phyloP scores from a whole-genome alignment of 2,888 invertebrate genomes.

The Galerucella nymphaeae region DNA sequence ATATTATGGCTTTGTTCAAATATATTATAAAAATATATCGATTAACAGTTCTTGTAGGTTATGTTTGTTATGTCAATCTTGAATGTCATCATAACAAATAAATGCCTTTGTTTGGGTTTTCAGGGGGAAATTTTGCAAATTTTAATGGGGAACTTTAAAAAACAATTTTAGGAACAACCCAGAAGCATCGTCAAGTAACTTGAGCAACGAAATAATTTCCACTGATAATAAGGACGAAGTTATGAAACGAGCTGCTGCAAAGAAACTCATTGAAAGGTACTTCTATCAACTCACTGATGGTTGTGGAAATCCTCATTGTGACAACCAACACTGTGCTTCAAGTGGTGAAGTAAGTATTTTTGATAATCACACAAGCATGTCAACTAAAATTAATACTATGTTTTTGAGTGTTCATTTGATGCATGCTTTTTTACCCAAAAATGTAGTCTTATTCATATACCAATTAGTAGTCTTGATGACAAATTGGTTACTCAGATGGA shows the following conservation, averaged over 20 bases:
- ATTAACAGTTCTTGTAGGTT: slow-evolving; percentile 53
- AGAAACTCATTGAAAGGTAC: slow-evolving; percentile 89
- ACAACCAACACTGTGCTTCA: slow-evolving; percentile 89
- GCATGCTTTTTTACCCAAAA: too few relatives aligned
- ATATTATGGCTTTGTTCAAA: slow-evolving; percentile 10
- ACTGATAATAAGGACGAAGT: slow-evolving; percentile 68
- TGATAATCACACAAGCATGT: neutral
- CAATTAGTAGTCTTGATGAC: too few relatives aligned
- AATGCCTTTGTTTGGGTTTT: slow-evolving; percentile 35
- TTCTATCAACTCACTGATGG: slow-evolving; percentile 93
- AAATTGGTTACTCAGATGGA: too few relatives aligned
- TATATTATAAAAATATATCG: slow-evolving; percentile 22
- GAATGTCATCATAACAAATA: slow-evolving; percentile 59
- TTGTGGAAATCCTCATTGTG: slow-evolving; percentile 89
- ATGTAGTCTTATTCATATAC: too few relatives aligned
- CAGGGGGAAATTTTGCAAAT: neutral
- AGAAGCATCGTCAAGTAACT: slow-evolving; percentile 63
- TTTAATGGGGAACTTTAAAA: slow-evolving; percentile 16
- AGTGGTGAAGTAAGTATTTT: slow-evolving; percentile 77
- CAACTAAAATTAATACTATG: neutral
- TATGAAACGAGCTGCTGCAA: slow-evolving; percentile 82
- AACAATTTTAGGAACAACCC: slow-evolving; percentile 58
- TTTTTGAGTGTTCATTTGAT: too few relatives aligned
- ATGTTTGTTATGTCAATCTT: slow-evolving; percentile 60
- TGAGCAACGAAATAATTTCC: slow-evolving; percentile 50